Base-by-base conservation (phyloP, 1,140 invertebrate genomes). In the Triops longicaudatus region DNA sequence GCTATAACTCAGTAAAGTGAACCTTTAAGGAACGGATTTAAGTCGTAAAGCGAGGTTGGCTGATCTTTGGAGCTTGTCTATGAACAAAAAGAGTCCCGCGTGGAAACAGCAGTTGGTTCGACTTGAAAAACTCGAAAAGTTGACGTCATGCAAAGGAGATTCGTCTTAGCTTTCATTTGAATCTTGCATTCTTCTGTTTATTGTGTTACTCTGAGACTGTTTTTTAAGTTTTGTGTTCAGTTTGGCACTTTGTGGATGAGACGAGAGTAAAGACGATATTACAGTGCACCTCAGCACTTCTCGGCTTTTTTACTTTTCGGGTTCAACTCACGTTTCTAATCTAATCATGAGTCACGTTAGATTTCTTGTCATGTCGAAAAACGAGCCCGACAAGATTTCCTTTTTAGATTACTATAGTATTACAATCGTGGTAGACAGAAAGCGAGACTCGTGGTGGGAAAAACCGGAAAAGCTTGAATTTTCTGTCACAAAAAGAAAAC, bases 51-150 rank as follows among this genome's bases (percentile, higher is more conserved):
- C 22, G 22, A n/a, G 22, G 50, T 63, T 63, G 50, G 1, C 6
- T 17, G 6, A n/a, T 22, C 6, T 63, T 63, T 17, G 12, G 17
- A 17, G n/a, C 17, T 63, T 12, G 17, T 63, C 6, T 17, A 14
- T 14, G 22, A 63, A 22, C 50, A 17, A 63, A 63, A 22, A 22
- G 22, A 63, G 17, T 63, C 9, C 17, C 50, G 50, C 50, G 17
- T 63, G 50, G 50, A 63, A 1, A 63, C 50, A 63, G 50, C 50
- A 63, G 50, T 63, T 63, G 50, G 50, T 63, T 63, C 22, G 50
- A 63, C 10, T 63, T 63, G 50, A 63, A 63, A 63, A n/a, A 63
- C 50, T 10, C 17, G 50, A 63, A 63, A 63, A 63, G 50, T 63
- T 63, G 50, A 63, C 50, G 50, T 63, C 50, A 63, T 22, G 17